These are phyloP conservation scores for Nymphalis c-album DNA, from an alignment of 2,888 invertebrate species.

Conservation along the genomic window DNA sequence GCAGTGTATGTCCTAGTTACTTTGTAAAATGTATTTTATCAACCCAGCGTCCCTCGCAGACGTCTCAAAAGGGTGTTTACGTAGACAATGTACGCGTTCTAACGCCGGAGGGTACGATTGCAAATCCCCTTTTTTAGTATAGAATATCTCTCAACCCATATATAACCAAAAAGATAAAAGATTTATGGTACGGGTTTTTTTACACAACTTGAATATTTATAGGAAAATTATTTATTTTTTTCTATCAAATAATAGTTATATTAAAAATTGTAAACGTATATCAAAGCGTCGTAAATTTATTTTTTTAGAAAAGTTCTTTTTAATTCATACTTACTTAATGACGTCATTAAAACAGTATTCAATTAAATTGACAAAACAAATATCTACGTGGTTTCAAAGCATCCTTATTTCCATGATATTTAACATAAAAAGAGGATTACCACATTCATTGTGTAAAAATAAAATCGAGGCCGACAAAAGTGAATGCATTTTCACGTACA, in stretches of 20 bases:
- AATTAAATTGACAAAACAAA: neutral
- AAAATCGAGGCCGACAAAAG: conserved; percentile 43
- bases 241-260: too few relatives aligned
- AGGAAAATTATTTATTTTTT: too few relatives aligned
- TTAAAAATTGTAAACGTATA: too few relatives aligned
- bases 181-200: conserved; percentile 32
- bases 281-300: too few relatives aligned
- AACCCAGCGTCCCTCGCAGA: conserved; percentile 52
- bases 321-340: too few relatives aligned
- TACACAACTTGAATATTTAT: neutral
- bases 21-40: conserved; percentile 33
- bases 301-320: too few relatives aligned
- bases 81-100: conserved; percentile 59
- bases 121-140: conserved; percentile 51
- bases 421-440: neutral
- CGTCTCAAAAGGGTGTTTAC: conserved; percentile 73
- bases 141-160: conserved; percentile 58
- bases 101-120: conserved; percentile 55
- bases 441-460: conserved; percentile 18
- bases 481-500: conserved; percentile 53
- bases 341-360: too few relatives aligned
- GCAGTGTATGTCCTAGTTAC: conserved; percentile 17
- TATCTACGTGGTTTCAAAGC: neutral
- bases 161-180: conserved; percentile 46
- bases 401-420: neutral